Percentiles rank a stretch among this genome's conserved stretches.
Conservation (phyloP, 2,888 invertebrate species). For the Eledone cirrhosa region DNA sequence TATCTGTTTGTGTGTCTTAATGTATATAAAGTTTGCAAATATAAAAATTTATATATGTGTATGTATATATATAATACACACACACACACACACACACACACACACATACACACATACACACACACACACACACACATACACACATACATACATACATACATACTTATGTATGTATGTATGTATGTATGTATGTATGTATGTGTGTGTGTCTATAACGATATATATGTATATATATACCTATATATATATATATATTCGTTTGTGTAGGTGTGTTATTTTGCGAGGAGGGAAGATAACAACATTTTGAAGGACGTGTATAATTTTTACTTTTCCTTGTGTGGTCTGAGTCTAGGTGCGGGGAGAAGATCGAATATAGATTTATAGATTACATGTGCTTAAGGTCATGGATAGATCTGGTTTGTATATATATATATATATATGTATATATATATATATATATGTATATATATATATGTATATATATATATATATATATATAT, state of each 20-base stretch:
- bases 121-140: neutral
- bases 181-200: neutral
- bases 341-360: too few relatives aligned
- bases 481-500: neutral
- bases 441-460: neutral
- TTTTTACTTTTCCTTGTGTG: too few relatives aligned
- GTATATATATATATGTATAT: neutral
- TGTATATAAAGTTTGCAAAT: neutral
- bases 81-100: neutral
- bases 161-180: neutral
- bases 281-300: too few relatives aligned
- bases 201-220: neutral
- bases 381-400: too few relatives aligned
- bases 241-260: too few relatives aligned
- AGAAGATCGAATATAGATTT: too few relatives aligned
- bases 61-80: neutral
- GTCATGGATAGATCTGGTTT: too few relatives aligned
- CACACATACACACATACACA: neutral
- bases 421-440: too few relatives aligned
- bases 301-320: too few relatives aligned
- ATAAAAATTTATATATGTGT: neutral
- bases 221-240: too few relatives aligned
- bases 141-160: neutral
- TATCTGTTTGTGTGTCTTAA: neutral
- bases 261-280: too few relatives aligned